Evolutionary conservation across 2,113 vertebrate genomes (phyloP).

Genomic region (Corythoichthys haematopterus): DNA sequence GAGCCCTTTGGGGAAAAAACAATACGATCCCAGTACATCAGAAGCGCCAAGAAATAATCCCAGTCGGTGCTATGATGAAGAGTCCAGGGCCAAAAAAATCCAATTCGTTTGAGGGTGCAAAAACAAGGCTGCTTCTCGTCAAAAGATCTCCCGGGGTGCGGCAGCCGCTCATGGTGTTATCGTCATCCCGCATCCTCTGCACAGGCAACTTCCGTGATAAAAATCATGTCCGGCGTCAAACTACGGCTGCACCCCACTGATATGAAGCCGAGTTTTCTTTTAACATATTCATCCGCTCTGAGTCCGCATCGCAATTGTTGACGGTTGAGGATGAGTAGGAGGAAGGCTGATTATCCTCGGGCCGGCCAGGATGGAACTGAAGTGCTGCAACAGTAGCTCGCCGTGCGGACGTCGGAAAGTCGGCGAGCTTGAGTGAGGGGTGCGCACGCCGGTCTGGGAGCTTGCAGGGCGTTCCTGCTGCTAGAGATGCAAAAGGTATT

Average conservation of each 20-base stretch:
- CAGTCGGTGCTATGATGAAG: constrained; percentile 9
- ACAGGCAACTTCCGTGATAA: constrained; percentile 47
- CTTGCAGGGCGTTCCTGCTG: constrained; percentile 65
- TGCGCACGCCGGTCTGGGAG: neutral
- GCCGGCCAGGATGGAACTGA: constrained; percentile 20
- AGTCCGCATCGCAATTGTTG: constrained; percentile 10
- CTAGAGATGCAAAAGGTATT: neutral
- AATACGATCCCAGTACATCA: constrained; percentile 53
- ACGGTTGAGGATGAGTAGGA: neutral
- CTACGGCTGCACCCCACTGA: constrained; percentile 48
- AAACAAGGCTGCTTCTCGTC: constrained; percentile 32
- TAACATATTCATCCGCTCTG: constrained; percentile 28
- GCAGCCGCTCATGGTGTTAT: constrained; percentile 22
- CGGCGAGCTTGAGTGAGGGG: too few species aligned
- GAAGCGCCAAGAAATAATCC: constrained; percentile 36
- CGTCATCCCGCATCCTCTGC: constrained; percentile 56
- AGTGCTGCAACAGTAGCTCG: constrained; percentile 47
- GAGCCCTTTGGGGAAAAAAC: constrained; percentile 43
- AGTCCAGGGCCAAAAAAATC: constrained; percentile 44
- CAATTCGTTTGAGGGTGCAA: constrained; percentile 11
- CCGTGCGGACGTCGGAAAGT: constrained; percentile 42
- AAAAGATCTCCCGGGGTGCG: constrained; percentile 51
- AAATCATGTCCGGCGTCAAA: constrained; percentile 56
- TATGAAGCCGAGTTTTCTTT: constrained; percentile 7
- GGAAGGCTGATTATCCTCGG: constrained; percentile 4